Conservation (phyloP, 2,888 invertebrate genomes). For the Sphinx pinastri region DNA sequence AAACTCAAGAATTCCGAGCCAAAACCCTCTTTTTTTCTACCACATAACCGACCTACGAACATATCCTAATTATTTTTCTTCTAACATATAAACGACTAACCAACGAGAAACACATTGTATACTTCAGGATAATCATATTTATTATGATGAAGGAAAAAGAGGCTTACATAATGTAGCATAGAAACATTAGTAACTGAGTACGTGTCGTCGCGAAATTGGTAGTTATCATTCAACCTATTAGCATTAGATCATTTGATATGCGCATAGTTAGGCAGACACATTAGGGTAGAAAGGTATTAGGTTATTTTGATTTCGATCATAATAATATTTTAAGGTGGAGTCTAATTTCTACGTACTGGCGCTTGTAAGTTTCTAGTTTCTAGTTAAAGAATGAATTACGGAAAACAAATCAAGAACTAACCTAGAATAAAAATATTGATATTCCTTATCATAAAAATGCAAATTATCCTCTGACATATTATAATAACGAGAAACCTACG, state of each 20-base stretch:
- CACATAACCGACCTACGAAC: no score
- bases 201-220: neutral
- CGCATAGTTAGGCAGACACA: neutral
- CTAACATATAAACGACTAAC: no score
- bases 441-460: neutral
- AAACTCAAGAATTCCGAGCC: no score
- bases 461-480: neutral
- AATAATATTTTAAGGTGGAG: neutral
- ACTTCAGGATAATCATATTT: no score
- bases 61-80: no score
- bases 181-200: neutral
- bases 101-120: no score
- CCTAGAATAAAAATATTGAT: neutral
- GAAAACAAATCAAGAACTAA: no score
- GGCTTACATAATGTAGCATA: neutral
- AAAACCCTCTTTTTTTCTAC: no score
- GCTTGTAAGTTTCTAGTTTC: no score
- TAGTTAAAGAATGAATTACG: no score
- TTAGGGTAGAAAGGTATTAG: neutral
- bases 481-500: neutral
- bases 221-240: slow-evolving; percentile 1
- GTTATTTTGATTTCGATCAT: neutral
- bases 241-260: slow-evolving; percentile 8
- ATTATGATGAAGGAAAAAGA: neutral
- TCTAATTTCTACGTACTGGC: no score